A percentile compares a stretch with the other conserved stretches of the same genome.
Evolutionary conservation across 2,113 vertebrate species (phyloP).

Genomic region (Oreochromis niloticus): DNA sequence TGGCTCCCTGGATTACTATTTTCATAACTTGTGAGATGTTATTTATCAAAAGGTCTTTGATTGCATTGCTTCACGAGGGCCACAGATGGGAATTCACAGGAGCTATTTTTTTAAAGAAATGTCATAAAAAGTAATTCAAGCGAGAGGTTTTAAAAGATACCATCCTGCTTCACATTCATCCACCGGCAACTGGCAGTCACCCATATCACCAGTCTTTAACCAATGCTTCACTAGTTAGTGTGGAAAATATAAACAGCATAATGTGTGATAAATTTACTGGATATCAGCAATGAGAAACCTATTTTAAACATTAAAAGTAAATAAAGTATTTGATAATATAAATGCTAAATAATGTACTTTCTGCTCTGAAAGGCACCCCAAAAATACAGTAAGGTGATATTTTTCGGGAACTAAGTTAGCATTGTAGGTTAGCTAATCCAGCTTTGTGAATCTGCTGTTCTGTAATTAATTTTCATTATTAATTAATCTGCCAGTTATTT

Average conservation of each 20-base stretch:
- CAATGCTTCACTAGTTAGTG: not conserved
- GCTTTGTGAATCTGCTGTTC: not conserved
- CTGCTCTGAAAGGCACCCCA: not conserved
- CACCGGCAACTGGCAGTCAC: not conserved
- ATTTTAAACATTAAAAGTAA: not conserved
- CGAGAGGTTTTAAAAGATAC: not conserved
- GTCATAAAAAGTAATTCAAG: not conserved
- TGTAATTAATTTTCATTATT: not conserved
- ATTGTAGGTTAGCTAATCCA: not conserved
- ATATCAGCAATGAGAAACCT: not conserved
- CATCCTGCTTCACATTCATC: not conserved
- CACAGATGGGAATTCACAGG: not conserved
- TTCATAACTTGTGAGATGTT: slow-evolving; percentile 90
- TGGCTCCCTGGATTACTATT: slow-evolving; percentile 91
- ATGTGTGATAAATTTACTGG: not conserved
- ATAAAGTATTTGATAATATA: not conserved
- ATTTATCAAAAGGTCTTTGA: slow-evolving; percentile 87
- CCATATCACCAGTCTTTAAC: not conserved
- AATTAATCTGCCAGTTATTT: not conserved
- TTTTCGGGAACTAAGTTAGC: not conserved
- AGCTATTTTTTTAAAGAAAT: not conserved
- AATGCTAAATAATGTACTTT: not conserved
- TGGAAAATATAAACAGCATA: not conserved
- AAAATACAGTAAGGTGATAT: not conserved
- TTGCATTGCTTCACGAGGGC: slow-evolving; percentile 57